A percentile compares a stretch with the other conserved stretches of the same genome.
These are phyloP conservation scores for Heliconius melpomene DNA, from an alignment of 1,140 invertebrate species.

Conservation along the genomic window DNA sequence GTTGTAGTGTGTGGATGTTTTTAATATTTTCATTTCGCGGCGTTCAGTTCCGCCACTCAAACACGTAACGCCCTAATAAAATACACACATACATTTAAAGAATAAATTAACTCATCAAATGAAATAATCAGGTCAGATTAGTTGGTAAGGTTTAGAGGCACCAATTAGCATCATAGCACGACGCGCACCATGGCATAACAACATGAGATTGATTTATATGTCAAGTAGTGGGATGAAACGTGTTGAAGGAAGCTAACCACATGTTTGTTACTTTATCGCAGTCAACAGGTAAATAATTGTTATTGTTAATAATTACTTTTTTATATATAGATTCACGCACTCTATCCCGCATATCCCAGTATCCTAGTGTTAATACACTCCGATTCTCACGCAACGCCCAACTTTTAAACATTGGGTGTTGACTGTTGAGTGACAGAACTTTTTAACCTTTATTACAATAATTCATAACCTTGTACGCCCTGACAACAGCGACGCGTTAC, in stretches of 20 bases:
- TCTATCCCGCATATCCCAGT: no score
- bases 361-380: no score
- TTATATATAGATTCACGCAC: no score
- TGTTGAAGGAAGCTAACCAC: neutral
- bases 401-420: no score
- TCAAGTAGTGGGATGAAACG: neutral
- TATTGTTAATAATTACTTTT: no score
- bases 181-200: neutral
- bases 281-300: neutral
- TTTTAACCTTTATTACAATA: neutral
- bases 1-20: no score
- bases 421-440: no score
- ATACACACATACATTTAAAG: neutral
- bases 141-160: conserved; percentile 1
- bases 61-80: neutral
- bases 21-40: no score
- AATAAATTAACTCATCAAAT: neutral
- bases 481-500: conserved; percentile 26
- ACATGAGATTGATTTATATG: neutral
- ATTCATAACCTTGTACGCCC: conserved; percentile 14
- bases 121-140: conserved; percentile 12
- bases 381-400: no score
- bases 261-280: neutral
- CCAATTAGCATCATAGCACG: neutral
- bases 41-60: no score